phyloP scores from a whole-genome alignment of 2,113 vertebrate species.

The Cinclus cinclus region DNA sequence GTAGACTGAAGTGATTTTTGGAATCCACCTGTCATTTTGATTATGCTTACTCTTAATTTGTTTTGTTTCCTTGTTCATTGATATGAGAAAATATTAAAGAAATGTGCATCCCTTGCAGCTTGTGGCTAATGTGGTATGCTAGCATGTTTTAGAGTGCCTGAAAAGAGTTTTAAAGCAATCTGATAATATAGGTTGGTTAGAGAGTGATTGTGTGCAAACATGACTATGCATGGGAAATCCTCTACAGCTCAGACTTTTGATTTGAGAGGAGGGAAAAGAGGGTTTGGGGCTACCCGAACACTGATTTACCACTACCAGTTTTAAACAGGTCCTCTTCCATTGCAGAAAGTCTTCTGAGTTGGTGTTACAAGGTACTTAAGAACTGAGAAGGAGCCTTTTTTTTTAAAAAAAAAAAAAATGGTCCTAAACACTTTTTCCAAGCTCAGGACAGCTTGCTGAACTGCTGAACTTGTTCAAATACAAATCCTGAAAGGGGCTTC shows the following conservation, averaged over 20 bases:
- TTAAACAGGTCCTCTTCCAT: background rate
- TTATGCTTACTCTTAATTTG: background rate
- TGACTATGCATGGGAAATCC: background rate
- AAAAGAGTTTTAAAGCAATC: background rate
- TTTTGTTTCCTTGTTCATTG: background rate
- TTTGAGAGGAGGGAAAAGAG: background rate
- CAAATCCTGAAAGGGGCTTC: background rate
- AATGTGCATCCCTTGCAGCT: background rate
- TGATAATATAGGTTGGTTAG: background rate
- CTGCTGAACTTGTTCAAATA: background rate
- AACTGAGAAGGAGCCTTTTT: background rate
- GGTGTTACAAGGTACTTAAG: background rate
- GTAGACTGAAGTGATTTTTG: constrained; percentile 17
- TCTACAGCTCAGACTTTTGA: background rate
- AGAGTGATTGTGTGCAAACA: fast-evolving
- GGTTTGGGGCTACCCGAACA: background rate
- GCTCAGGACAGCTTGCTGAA: background rate
- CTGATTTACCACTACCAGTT: background rate
- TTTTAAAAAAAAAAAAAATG: too few relatives aligned
- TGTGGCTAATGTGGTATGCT: background rate
- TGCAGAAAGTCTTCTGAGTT: background rate
- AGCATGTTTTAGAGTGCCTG: background rate
- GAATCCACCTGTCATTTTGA: constrained; percentile 39
- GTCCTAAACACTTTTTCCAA: background rate
- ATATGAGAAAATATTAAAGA: constrained; percentile 22